Evolutionary conservation across 2,113 vertebrate species (phyloP).

Genomic region (Corvus cornix): DNA sequence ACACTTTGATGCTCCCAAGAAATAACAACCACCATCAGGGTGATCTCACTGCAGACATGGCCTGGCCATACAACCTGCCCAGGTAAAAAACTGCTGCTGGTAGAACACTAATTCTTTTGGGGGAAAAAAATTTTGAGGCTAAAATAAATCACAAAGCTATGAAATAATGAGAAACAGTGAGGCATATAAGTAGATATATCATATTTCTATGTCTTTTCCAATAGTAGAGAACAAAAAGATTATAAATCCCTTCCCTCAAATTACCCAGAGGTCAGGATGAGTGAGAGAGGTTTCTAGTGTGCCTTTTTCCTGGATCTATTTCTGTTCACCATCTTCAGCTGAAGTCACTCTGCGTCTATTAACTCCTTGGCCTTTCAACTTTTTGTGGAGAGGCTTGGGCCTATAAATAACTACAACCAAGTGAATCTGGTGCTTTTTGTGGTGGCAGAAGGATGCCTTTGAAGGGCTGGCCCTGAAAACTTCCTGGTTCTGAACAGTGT

Average conservation of each 20-base stretch:
- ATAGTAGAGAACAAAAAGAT: background rate
- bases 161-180: background rate
- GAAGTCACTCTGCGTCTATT: background rate
- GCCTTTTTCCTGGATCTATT: slow-evolving; percentile 15
- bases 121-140: background rate
- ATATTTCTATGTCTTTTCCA: background rate
- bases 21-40: background rate
- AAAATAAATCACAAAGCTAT: background rate
- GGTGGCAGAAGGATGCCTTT: background rate
- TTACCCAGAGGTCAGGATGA: background rate
- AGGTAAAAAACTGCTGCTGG: background rate
- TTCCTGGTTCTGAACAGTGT: background rate
- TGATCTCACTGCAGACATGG: background rate
- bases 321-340: background rate
- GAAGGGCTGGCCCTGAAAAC: background rate
- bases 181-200: fast-evolving
- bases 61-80: background rate
- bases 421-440: background rate
- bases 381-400: background rate
- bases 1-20: background rate
- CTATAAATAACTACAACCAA: background rate
- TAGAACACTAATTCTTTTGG: background rate
- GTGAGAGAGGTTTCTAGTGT: background rate
- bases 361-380: background rate
- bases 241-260: background rate